Evolutionary conservation across 37 sponge, comb jelly and placozoan species (phyloP), one percentile per base, ranked within the genome.

Genomic region (Cliona cf. orientalis): DNA sequence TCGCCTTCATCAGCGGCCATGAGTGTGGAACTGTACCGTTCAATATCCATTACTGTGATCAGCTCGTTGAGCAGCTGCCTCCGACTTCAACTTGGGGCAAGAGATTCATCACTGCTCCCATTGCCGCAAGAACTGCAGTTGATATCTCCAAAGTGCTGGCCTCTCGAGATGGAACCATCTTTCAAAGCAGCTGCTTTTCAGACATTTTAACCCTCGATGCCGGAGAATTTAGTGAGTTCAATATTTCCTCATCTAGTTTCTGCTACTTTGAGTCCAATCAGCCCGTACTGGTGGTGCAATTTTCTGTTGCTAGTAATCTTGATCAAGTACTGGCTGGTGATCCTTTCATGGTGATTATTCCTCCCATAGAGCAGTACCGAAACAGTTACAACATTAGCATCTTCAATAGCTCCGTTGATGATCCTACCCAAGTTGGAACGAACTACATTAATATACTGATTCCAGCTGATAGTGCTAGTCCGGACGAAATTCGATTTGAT

Each of bases 21-120:
- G 78, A 85, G 49, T 85, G 85, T 76, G 85, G 85, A 35, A 69
- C 29, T 12, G 28, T 85, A 22, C 85, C 85, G 0, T 5, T 40
- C n/a, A 26, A 45, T 43, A 31, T 76, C 12, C n/a, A n/a, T n/a
- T 69, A 26, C 23, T 85, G 85, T 75, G 78, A 85, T 55, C 77
- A 85, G 0, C 0, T 85, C 3, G 55, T 78, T 23, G 85, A 85
- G 61, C 85, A 85, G 55, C 41, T 85, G 0, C 85, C 85, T 40
- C 85, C 85, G 19, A 85, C 85, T 44, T 53, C 69, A 28, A 77
- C 71, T 23, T 85, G 85, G 85, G 85, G 85, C 25, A 85, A 67
- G 43, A 55, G 43, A 17, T 85, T 85, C 65, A 42, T 75, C 73
- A 77, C 60, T 44, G 60, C 70, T 17, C 38, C 79, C 35, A 38